Base-by-base conservation (phyloP, 2,113 vertebrate species). In the Myocastor coypus region DNA sequence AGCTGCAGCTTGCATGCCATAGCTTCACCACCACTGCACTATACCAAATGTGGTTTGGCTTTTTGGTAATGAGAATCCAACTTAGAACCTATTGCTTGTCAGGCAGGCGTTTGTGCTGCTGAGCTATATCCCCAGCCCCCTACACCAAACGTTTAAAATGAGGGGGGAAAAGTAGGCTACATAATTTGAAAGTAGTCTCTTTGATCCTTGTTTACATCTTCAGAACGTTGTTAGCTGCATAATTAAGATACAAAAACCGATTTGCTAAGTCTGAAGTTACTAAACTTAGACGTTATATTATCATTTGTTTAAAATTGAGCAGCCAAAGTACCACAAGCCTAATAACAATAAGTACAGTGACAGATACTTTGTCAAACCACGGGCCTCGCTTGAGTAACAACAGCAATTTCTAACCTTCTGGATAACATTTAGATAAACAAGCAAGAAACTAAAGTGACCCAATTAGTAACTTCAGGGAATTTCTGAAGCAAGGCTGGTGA, bases 261-360 rank as follows among this genome's bases (percentile, higher is more conserved):
- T 17, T 85, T 83, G 55, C 80, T 94, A 86, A 92, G 77, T 87
- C 46, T 82, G 32, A 94, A 85, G 80, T 77, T n/a, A 97, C 63
- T 84, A 93, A 96, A 95, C n/a, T 34, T 46, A 73, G 55, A 20
- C 40, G 66, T 24, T 42, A 87, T 57, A 84, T 92, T 64, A 89
- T 57, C 89, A 59, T 83, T 71, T 64, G 81, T 55, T 96, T 57
- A 82, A 85, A 57, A 42, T 20, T 64, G 16, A 28, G 6, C 20
- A 78, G 63, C 55, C 55, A 92, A 92, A 92, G 50, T 50, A 94
- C 50, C 59, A 83, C 19, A 92, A 75, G 68, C 32, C 78, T 68
- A 95, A 96, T 52, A 77, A 59, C 32, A 87, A 28, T 34, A 88
- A 78, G 37, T 68, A 86, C 24, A 40, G 26, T 34, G 68, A 69